A percentile compares a stretch with the other conserved stretches of the same genome.
Evolutionary conservation across 1,140 invertebrate genomes (phyloP).

Genomic region (Lasioglossum baleicum): DNA sequence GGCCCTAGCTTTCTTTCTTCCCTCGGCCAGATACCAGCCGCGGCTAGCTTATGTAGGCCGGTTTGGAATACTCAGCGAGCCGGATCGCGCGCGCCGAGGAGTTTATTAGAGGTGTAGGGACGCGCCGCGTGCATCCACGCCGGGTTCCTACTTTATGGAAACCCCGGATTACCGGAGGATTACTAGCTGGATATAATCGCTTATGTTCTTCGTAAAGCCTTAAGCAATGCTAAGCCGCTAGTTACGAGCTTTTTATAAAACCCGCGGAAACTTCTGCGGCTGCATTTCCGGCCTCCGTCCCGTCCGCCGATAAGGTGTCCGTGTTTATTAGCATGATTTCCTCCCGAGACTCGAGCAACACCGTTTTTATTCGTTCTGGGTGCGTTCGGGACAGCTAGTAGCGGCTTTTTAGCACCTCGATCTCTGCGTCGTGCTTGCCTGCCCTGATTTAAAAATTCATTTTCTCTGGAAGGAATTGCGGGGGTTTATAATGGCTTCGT

Average conservation of each 20-base stretch:
- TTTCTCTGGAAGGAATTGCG: too few species aligned
- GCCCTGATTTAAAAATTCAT: too few species aligned
- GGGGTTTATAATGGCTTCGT: too few species aligned
- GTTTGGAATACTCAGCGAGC: constrained; percentile 26
- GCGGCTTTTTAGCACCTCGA: too few species aligned
- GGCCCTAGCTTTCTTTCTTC: neutral
- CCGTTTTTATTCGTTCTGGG: too few species aligned
- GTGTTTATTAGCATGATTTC: neutral
- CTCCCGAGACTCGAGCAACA: too few species aligned
- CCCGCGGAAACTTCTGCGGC: neutral
- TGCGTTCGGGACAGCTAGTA: too few species aligned
- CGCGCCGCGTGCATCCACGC: constrained; percentile 14
- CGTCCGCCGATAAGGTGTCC: neutral
- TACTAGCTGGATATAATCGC: constrained; percentile 46
- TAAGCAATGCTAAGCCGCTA: constrained; percentile 31
- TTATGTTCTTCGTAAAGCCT: constrained; percentile 36
- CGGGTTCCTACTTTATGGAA: constrained; percentile 44
- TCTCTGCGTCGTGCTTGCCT: too few species aligned
- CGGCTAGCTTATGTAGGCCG: constrained; percentile 18
- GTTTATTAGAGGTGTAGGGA: constrained; percentile 30
- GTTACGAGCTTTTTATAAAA: constrained; percentile 37
- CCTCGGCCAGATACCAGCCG: neutral
- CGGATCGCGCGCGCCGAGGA: constrained; percentile 2
- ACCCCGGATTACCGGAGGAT: constrained; percentile 43
- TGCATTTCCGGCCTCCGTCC: neutral